These are phyloP conservation scores for Apamea monoglypha DNA, from an alignment of 2,888 invertebrate species.

Conservation along the genomic window DNA sequence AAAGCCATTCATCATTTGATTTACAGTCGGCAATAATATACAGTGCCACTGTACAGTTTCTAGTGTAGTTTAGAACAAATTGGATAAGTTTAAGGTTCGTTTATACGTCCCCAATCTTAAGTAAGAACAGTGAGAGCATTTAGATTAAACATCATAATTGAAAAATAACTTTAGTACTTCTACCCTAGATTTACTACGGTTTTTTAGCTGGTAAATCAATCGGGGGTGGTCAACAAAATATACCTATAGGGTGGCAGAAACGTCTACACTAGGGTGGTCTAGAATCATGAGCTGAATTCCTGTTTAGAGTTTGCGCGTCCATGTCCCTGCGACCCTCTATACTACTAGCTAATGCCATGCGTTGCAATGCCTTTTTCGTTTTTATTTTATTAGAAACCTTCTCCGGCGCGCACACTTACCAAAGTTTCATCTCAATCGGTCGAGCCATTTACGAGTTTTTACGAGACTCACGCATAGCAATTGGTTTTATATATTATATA, in stretches of 20 bases:
- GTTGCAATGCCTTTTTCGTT: background rate
- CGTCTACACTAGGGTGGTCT: background rate
- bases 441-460: background rate
- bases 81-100: constrained; percentile 7
- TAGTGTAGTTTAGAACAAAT: constrained; percentile 25
- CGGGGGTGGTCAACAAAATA: background rate
- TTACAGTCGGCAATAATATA: constrained; percentile 39
- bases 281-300: background rate
- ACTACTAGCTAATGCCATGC: background rate
- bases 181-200: background rate
- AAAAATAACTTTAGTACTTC: background rate
- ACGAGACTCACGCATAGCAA: background rate
- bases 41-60: constrained; percentile 8
- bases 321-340: background rate
- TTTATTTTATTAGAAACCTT: background rate
- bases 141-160: background rate
- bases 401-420: background rate
- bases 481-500: background rate
- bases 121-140: background rate
- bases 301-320: background rate
- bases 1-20: constrained; percentile 40
- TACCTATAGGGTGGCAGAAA: background rate
- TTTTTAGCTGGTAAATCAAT: background rate
- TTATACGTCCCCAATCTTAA: background rate
- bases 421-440: background rate